phyloP scores from a whole-genome alignment of 2,113 vertebrate genomes.

The Pseudopipra pipra region DNA sequence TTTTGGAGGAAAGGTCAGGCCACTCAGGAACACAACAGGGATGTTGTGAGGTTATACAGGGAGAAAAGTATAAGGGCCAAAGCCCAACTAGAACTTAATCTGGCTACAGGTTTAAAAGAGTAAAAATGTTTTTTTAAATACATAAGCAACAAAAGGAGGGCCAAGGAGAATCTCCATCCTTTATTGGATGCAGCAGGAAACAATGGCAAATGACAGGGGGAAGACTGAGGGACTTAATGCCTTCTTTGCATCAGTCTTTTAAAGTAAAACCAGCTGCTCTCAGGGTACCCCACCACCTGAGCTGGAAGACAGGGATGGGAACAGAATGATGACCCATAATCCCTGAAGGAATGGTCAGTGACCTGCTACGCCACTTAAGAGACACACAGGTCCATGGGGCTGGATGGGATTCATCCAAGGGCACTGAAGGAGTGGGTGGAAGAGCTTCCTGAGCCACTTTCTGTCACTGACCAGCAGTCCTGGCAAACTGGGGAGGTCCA shows the following conservation, averaged over 20 bases:
- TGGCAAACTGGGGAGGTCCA: not conserved
- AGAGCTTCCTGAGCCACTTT: not conserved
- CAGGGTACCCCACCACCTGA: not conserved
- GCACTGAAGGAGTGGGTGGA: not conserved
- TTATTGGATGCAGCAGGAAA: rapidly evolving
- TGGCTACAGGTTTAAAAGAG: not conserved
- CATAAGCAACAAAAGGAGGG: not conserved
- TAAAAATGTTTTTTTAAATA: not conserved
- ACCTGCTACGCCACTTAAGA: not conserved
- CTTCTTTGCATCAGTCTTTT: not conserved
- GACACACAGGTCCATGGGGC: not conserved
- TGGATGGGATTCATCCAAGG: not conserved
- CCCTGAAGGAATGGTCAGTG: not conserved
- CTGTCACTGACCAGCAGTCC: not conserved
- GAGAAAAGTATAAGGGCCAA: not conserved
- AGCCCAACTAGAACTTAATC: not conserved
- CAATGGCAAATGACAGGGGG: not conserved
- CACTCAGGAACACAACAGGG: not conserved
- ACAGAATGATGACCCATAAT: not conserved
- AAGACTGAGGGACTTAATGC: not conserved
- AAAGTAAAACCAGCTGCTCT: not conserved
- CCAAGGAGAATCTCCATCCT: not conserved
- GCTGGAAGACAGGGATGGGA: too few relatives aligned
- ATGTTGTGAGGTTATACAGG: not conserved
- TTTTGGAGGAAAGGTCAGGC: not conserved